phyloP scores from a whole-genome alignment of 1,140 invertebrate genomes.

The Micrasema longulum region DNA sequence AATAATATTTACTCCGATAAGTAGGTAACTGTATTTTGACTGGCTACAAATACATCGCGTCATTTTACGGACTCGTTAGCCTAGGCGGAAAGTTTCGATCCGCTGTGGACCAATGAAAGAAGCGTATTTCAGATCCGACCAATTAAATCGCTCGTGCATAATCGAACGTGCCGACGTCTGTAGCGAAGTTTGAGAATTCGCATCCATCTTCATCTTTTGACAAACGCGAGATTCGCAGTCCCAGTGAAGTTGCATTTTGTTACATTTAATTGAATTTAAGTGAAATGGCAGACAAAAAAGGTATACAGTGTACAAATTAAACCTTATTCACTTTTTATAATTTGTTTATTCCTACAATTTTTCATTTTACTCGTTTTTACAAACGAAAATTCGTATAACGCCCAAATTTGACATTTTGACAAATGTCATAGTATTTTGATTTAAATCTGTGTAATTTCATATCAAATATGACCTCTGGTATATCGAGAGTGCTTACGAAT shows the following conservation, averaged over 20 bases:
- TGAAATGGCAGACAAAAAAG: constrained; percentile 47
- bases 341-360: constrained; percentile 27
- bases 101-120: constrained; percentile 6
- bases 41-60: too few relatives aligned
- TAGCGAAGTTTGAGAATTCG: constrained; percentile 23
- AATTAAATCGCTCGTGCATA: constrained; percentile 11
- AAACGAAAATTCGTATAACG: constrained; percentile 30
- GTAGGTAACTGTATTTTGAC: too few relatives aligned
- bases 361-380: constrained; percentile 25
- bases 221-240: constrained; percentile 44
- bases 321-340: constrained; percentile 22
- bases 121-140: constrained; percentile 4
- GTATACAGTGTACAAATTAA: constrained; percentile 46
- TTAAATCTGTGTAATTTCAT: constrained; percentile 8
- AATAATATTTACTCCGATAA: too few relatives aligned
- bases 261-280: constrained; percentile 37
- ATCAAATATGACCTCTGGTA: not conserved
- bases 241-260: constrained; percentile 41
- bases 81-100: too few relatives aligned
- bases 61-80: too few relatives aligned
- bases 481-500: constrained; percentile 6
- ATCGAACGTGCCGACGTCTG: constrained; percentile 26
- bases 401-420: constrained; percentile 46
- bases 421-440: constrained; percentile 39
- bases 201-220: constrained; percentile 48